Percentiles rank a stretch among this genome's conserved stretches.
phyloP scores from a whole-genome alignment of 92 coral and sea anemone genomes.

The Porites evermanni region DNA sequence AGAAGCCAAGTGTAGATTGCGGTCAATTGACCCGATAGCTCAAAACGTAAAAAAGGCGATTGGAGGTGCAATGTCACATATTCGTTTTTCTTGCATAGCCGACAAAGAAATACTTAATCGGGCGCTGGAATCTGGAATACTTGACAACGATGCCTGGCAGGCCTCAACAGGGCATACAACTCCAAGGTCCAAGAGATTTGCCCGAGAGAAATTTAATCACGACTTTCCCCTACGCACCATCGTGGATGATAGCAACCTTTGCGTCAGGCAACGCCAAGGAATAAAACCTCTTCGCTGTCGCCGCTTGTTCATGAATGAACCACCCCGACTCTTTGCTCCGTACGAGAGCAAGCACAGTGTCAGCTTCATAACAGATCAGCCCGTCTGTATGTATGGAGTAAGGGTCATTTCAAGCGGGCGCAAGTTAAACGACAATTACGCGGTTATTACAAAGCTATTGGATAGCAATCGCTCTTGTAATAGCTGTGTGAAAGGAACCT shows the following conservation, averaged over 20 bases:
- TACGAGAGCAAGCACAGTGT: conserved; percentile 32
- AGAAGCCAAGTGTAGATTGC: conserved; percentile 44
- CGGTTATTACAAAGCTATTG: conserved; percentile 29
- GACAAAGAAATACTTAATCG: conserved; percentile 14
- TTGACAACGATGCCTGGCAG: background rate
- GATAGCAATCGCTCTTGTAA: conserved; percentile 30
- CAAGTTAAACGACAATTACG: conserved; percentile 28
- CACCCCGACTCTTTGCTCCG: conserved; percentile 35
- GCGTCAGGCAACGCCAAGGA: conserved; percentile 1
- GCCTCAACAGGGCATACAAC: background rate
- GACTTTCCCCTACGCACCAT: background rate
- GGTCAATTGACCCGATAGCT: conserved; percentile 12
- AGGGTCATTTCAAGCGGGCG: conserved; percentile 42
- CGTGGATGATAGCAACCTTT: background rate
- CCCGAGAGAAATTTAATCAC: conserved; percentile 4
- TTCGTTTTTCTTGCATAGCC: conserved; percentile 17
- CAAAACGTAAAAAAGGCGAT: conserved; percentile 15
- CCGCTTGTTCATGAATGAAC: conserved; percentile 29
- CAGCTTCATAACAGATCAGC: conserved; percentile 34
- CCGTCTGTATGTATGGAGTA: conserved; percentile 34
- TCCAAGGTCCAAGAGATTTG: background rate
- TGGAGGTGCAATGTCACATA: conserved; percentile 15
- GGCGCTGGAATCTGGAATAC: conserved; percentile 8
- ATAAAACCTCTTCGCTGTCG: conserved; percentile 42
- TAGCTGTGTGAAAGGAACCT: conserved; percentile 31